A percentile compares a stretch with the other conserved stretches of the same genome.
Evolutionary conservation across 2,888 invertebrate species (phyloP).

Genomic region (Archips xylosteana): DNA sequence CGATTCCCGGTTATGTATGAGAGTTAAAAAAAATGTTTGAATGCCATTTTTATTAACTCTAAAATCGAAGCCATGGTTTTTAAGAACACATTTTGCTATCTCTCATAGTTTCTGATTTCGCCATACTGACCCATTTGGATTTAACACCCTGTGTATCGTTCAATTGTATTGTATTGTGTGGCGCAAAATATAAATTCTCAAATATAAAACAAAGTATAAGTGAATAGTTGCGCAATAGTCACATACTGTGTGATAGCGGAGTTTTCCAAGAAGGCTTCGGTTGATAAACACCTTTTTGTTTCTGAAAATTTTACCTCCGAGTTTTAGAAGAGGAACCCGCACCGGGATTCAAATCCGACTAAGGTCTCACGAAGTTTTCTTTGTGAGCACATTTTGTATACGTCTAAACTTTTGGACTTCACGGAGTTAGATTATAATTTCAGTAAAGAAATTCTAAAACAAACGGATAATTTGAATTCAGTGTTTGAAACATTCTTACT

Average conservation of each 20-base stretch:
- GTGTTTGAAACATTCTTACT: neutral
- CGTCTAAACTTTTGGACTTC: constrained; percentile 24
- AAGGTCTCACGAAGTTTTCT: constrained; percentile 24
- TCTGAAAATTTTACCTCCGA: constrained; percentile 12
- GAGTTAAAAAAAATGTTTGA: no score
- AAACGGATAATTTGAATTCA: constrained; percentile 12
- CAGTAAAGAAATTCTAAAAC: constrained; percentile 12
- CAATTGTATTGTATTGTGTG: neutral
- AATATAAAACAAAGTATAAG: neutral
- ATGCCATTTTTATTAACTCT: no score
- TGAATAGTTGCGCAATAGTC: neutral
- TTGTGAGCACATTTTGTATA: constrained; percentile 25
- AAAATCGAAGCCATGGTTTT: no score
- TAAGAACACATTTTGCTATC: no score
- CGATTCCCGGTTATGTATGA: no score
- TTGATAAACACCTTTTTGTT: constrained; percentile 13
- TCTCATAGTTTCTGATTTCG: no score
- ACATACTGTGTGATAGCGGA: neutral
- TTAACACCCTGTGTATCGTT: no score
- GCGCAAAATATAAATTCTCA: neutral
- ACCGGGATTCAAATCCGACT: constrained; percentile 52
- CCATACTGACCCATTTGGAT: no score
- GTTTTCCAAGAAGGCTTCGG: constrained; percentile 13
- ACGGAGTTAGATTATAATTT: constrained; percentile 18
- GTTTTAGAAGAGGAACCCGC: constrained; percentile 9